phyloP scores from a whole-genome alignment of 2,113 vertebrate genomes.

The Hippoglossus stenolepis region DNA sequence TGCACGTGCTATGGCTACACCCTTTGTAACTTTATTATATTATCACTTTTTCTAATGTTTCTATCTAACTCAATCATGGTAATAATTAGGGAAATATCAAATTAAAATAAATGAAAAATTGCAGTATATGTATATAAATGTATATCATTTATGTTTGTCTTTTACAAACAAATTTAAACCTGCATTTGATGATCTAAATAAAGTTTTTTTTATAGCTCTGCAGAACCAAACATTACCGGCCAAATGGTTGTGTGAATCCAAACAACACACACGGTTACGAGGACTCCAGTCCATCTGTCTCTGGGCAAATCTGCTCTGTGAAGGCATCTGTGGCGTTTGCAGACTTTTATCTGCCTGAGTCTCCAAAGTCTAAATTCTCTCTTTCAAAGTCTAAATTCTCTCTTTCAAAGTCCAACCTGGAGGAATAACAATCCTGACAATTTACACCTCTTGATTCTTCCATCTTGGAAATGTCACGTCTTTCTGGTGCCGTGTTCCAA shows the following conservation, averaged over 20 bases:
- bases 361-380: not conserved
- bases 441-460: slow-evolving; percentile 11
- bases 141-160: no score
- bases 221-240: not conserved
- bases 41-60: no score
- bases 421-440: slow-evolving; percentile 12
- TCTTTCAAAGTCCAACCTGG: not conserved
- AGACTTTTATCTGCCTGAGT: slow-evolving; percentile 15
- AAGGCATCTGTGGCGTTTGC: slow-evolving; percentile 18
- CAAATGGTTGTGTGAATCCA: no score
- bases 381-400: slow-evolving; percentile 4
- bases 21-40: no score
- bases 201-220: not conserved
- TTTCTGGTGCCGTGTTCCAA: slow-evolving; percentile 23
- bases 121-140: no score
- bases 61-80: no score
- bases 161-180: not conserved
- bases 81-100: no score
- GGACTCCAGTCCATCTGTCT: slow-evolving; percentile 21
- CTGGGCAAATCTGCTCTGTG: not conserved
- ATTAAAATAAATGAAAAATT: no score
- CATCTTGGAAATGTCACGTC: slow-evolving; percentile 11
- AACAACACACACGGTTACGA: not conserved
- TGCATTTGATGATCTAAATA: not conserved
- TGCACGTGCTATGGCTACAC: no score